Evolutionary conservation across 2,888 invertebrate species (phyloP).

Genomic region (Drosophila pseudotalamancana): DNA sequence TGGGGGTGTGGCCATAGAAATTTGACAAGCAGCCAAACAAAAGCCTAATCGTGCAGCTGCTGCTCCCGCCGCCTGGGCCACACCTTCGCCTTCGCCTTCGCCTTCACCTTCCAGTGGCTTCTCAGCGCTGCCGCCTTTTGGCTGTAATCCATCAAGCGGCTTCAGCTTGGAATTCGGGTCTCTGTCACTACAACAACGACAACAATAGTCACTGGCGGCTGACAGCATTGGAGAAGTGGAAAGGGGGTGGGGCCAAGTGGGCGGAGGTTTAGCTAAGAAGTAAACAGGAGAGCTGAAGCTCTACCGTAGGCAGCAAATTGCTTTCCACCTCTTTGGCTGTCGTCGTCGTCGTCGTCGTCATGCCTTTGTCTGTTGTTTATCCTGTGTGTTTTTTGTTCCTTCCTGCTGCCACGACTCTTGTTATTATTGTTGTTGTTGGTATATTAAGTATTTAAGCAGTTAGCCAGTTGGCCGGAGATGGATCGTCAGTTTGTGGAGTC

Average conservation of each 20-base stretch:
- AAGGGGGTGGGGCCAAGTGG: constrained; percentile 14
- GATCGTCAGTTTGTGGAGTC: constrained; percentile 50
- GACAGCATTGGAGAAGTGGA: no score
- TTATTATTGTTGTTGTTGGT: constrained; percentile 31
- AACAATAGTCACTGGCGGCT: constrained; percentile 14
- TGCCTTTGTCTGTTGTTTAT: constrained; percentile 42
- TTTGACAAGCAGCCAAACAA: constrained; percentile 76
- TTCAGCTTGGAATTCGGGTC: constrained; percentile 42
- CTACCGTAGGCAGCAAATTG: constrained; percentile 67
- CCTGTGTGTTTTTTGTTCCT: constrained; percentile 14
- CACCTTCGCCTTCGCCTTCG: no score
- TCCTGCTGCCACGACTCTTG: constrained; percentile 7
- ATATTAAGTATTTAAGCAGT: constrained; percentile 73
- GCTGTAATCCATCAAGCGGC: constrained; percentile 75
- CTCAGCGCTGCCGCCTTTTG: constrained; percentile 64
- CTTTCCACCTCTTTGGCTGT: constrained; percentile 58
- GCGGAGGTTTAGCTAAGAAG: constrained; percentile 8
- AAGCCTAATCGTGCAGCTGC: constrained; percentile 75
- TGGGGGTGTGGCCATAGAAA: constrained; percentile 67
- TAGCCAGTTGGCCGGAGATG: constrained; percentile 52
- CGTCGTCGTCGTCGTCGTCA: constrained; percentile 40
- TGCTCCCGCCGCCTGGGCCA: constrained; percentile 21
- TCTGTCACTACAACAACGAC: constrained; percentile 56
- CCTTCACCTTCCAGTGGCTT: constrained; percentile 35
- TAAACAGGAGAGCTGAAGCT: constrained; percentile 16